Base-by-base conservation (phyloP, 2,113 vertebrate species). In the Catagonus wagneri region DNA sequence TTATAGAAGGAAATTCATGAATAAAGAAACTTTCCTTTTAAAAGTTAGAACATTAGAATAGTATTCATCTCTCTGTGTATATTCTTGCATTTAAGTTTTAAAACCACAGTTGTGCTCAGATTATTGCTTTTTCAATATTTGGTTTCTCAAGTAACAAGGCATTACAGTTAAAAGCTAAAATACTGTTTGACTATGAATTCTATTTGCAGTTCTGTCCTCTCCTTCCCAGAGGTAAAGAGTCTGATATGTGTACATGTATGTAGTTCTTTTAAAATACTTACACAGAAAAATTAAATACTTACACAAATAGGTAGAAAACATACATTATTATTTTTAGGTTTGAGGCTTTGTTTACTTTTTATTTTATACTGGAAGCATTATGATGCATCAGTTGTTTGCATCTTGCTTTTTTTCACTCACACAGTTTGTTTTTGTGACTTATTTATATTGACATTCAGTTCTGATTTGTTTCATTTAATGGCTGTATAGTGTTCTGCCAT, bases 51-150 rank as follows among this genome's bases (percentile, higher is more conserved):
- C 34, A 76, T 83, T 39, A 88, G 22, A 36, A 36, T 63, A 63
- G 6, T 83, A n/a, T 39, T 89, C 44, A 34, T 50, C 20, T 75
- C 61, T 66, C 8, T 39, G 3, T 56, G 58, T 74, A 50, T 72
- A 54, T 54, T 79, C 71, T 94, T 94, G 44, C 3, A 52, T 93
- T 95, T 95, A 87, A 50, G 13, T 90, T 96, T 90, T 78, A 87
- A 71, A 94, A 76, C 13, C 36, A 36, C 50, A 29, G 89, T 68
- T 92, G 34, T 83, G 44, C 44, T 15, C 13, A 23, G 60, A 80
- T 90, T 88, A 50, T 69, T 83, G 20, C 44, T 89, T 90, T 94
- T 86, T 89, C 7, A 56, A n/a, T 87, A 81, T 96, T 89, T 60
- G 86, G 61, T 78, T 78, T 96, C 69, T 34, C 27, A 27, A 86